Base-by-base conservation (phyloP, 2,797 vertebrate species). In the Pelodytes ibericus region DNA sequence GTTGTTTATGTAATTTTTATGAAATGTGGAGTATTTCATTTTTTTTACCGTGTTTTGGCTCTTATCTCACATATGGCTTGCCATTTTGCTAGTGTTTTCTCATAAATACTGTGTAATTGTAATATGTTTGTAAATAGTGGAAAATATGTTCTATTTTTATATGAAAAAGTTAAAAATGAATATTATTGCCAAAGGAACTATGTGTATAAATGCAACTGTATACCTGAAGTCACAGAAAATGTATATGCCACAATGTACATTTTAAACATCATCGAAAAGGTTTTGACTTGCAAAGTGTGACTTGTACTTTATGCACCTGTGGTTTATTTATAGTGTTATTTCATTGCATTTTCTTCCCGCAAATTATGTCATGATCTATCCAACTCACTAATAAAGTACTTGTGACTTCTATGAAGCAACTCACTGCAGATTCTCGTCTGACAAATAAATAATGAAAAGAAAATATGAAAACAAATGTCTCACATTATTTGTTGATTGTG, bases 1-100 rank as follows among this genome's bases (percentile, higher is more conserved):
- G 89, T 89, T 89, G 88, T 87, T 88, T 84, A 87, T 86, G 90
- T 92, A 91, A 91, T 92, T 93, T 93, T 93, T 92, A 92, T 91
- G 91, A 93, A 92, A 91, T 91, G 90, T 91, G 89, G 84, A 80
- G 91, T 92, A 91, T 91, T 92, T 92, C 86, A 88, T 65, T 91
- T 85, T 39, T 85, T 85, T 77, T 86, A 79, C 81, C 72, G 82
- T 71, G 85, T 84, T 78, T 81, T 82, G 70, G 47, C 51, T 86
- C 89, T 90, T 44, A 62, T 81, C 88, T 90, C 80, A 83, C 82
- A 83, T 87, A 83, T 80, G 74, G 90, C 87, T 87, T 91, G 89
- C 85, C 85, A 86, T 90, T n/a, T 90, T 89, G 87, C 86, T 89
- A 88, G 86, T 90, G 86, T 91, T 90, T 88, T 88, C 91, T 89